Evolutionary conservation across 1,140 invertebrate species (phyloP), one percentile per base, ranked within the genome.

Genomic region (silkworm (Bombyx mori)): DNA sequence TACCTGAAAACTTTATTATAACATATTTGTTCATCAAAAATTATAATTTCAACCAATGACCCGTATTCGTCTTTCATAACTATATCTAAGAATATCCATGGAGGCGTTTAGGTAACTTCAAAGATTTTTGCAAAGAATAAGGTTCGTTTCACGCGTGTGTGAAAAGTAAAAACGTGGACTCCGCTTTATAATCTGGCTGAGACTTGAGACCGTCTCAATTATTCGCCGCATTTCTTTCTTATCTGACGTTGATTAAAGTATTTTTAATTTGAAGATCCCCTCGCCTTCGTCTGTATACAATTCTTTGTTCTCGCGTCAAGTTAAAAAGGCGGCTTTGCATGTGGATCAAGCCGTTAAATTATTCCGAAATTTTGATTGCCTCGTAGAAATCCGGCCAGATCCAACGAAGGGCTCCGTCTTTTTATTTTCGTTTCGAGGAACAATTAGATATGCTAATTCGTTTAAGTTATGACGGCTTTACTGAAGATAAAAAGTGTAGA

Each of bases 371-470:
- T 82, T 82, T 80, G 70, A 85, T 80, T 82, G 73, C 72, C 76
- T 76, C 67, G 68, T 64, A 69, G 67, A 78, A 76, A 71, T 75
- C 66, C 66, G 67, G 60, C 71, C 63, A 68, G 64, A 71, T 70
- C 66, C 65, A 55, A 55, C 60, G 68, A 76, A 64, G 67, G 62
- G 62, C 62, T 71, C 68, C 76, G 66, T 76, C 77, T 82, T 82
- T 82, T 81, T 60, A 70, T 75, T 75, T 68, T 57, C 67, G 71
- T 79, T 78, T 73, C 69, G 70, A 75, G 69, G 67, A 71, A 77
- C 79, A 84, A 81, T 84, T 81, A 84, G 69, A 75, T 80, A 83
- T 83, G 80, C 75, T 81, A 81, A 83, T 83, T 75, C 74, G 73
- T 75, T 79, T 77, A 79, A 71, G 70, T 75, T 76, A 74, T 75